Evolutionary conservation across 2,888 invertebrate genomes (phyloP).

Genomic region (Pyrrhia umbra): DNA sequence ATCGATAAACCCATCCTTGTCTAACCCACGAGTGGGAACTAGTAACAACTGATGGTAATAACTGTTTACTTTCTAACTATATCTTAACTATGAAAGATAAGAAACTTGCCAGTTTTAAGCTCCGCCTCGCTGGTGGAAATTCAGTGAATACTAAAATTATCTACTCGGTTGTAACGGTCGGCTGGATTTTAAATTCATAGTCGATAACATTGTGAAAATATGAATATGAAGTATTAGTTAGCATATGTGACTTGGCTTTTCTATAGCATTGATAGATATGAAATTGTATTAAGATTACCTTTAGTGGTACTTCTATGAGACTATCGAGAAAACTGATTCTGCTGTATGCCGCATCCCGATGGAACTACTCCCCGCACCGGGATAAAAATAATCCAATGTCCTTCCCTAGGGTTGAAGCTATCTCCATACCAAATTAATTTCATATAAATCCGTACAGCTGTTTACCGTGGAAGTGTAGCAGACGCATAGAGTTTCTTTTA

Average conservation of each 20-base stretch:
- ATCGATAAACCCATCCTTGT: conserved; percentile 24
- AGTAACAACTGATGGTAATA: neutral
- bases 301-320: too few species aligned
- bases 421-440: too few species aligned
- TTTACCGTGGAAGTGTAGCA: too few species aligned
- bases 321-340: too few species aligned
- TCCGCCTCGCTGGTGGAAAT: conserved; percentile 24
- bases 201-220: conserved; percentile 17
- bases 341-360: too few species aligned
- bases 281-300: too few species aligned
- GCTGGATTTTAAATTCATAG: conserved; percentile 42
- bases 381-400: too few species aligned
- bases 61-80: conserved; percentile 5
- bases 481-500: too few species aligned
- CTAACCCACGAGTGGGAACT: conserved; percentile 2
- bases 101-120: conserved; percentile 17
- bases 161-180: conserved; percentile 30
- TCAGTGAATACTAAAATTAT: conserved; percentile 50
- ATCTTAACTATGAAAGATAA: conserved; percentile 2
- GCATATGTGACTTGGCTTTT: neutral
- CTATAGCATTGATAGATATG: neutral
- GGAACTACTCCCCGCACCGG: too few species aligned
- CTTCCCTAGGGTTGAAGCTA: too few species aligned
- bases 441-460: too few species aligned
- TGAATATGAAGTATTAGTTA: conserved; percentile 4